Evolutionary conservation across 2,888 invertebrate genomes (phyloP), one percentile per base, ranked within the genome.

Genomic region (Corythucha ciliata): DNA sequence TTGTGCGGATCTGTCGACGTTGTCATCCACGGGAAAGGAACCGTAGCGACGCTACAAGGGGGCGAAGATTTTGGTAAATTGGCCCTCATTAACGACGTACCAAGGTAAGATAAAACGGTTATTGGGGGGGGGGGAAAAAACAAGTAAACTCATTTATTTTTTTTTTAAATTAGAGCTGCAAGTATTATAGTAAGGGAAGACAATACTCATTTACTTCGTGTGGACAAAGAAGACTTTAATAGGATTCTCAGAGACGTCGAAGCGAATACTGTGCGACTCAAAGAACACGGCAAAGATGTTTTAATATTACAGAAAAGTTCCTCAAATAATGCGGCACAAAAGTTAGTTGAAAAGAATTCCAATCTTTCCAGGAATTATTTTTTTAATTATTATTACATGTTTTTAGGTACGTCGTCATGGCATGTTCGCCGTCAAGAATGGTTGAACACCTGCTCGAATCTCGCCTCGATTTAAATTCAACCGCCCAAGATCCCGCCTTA

Each of bases 31-130:
- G 86, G 85, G 55, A 87, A 87, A 73, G 87, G 87, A 41, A 79
- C 82, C 12, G 86, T 88, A 27, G 84, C 83, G 60, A 81, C 81
- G 36, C 71, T 88, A 32, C 80, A 82, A 65, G 86, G 86, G 69
- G 85, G 86, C 52, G 88, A 88, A 69, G 88, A 88, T 70, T 88
- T 88, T 68, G 88, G 88, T 46, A 88, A 88, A 71, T 72, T 88
- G 61, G 86, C 86, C 37, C 73, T 88, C 59, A 83, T 88, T 61
- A 88, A 87, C 69, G 85, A 87, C 70, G 81, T 84, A 47, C 86
- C 87, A 34, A 79, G 85, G 83, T 56, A 52, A 29, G 29, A 29
- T 29, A 29, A 29, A 10, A 29, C n/a, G n/a, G n/a, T 29, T 8
- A 8, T 29, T 29, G 8, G n/a, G 29, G 29, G 29, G 29, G n/a